These are phyloP conservation scores for Engraulis encrasicolus DNA, from an alignment of 2,113 vertebrate species.

Conservation along the genomic window DNA sequence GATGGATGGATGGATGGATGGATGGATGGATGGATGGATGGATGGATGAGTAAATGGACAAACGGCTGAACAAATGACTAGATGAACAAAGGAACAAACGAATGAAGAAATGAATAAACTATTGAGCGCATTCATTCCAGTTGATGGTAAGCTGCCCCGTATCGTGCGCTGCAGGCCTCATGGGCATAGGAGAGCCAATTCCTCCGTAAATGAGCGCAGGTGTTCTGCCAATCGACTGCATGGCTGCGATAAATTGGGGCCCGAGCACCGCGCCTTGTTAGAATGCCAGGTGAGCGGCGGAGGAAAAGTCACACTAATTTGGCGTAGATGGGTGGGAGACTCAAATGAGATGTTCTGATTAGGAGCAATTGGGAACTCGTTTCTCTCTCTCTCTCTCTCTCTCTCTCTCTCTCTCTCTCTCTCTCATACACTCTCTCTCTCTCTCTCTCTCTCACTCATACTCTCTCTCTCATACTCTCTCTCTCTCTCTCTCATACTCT, in stretches of 20 bases:
- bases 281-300: background rate
- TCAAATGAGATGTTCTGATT: background rate
- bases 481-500: too few species aligned
- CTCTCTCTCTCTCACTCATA: too few species aligned
- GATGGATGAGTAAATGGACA: too few species aligned
- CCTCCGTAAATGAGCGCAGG: background rate
- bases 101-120: too few species aligned
- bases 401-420: too few species aligned
- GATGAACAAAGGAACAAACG: too few species aligned
- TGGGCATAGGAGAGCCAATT: background rate
- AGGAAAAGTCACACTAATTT: background rate
- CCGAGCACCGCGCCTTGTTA: background rate
- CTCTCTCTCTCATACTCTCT: too few species aligned
- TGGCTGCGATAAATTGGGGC: background rate
- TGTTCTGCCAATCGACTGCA: background rate
- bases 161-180: background rate
- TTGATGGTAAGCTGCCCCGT: background rate
- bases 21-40: conserved; percentile 1
- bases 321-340: background rate
- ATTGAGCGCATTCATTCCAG: background rate
- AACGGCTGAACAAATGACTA: too few species aligned
- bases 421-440: too few species aligned
- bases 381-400: too few species aligned
- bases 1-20: too few species aligned
- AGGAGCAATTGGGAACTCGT: background rate